Percentiles rank a stretch among this genome's conserved stretches.
Conservation (phyloP, 2,797 vertebrate genomes). For the Margarornis squamiger region DNA sequence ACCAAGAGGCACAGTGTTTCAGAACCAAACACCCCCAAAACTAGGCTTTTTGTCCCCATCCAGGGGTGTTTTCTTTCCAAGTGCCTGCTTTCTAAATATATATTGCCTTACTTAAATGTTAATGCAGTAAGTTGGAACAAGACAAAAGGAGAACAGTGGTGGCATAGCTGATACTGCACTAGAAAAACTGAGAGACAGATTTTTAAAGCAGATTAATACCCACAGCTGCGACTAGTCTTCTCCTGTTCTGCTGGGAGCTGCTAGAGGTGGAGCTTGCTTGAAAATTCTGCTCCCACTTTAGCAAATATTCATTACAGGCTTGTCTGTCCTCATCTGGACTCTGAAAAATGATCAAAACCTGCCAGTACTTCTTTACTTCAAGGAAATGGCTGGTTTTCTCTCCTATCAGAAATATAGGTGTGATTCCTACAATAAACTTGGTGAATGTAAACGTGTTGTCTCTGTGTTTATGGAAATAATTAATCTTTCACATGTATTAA, state of each 20-base stretch:
- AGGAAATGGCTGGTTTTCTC: not conserved
- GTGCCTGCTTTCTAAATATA: not conserved
- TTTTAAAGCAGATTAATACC: not conserved
- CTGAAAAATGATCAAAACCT: not conserved
- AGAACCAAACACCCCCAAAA: not conserved
- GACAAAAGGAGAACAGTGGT: not conserved
- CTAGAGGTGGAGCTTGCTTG: not conserved
- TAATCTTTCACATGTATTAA: not conserved
- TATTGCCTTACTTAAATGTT: not conserved
- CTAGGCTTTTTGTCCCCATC: not conserved
- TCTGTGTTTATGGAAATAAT: not conserved
- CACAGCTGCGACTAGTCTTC: not conserved
- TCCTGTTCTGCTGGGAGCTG: not conserved
- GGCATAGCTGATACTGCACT: not conserved
- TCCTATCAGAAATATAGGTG: not conserved
- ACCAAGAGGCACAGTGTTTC: slow-evolving; percentile 17
- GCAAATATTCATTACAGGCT: not conserved
- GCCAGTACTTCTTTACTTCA: not conserved
- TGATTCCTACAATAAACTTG: not conserved
- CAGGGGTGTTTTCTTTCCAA: not conserved
- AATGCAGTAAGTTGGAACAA: not conserved
- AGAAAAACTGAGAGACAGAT: not conserved
- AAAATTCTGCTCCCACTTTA: not conserved
- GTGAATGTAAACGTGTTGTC: not conserved
- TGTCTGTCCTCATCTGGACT: not conserved